Evolutionary conservation across 2,888 invertebrate species (phyloP).

Genomic region (Hoplodrina ambigua): DNA sequence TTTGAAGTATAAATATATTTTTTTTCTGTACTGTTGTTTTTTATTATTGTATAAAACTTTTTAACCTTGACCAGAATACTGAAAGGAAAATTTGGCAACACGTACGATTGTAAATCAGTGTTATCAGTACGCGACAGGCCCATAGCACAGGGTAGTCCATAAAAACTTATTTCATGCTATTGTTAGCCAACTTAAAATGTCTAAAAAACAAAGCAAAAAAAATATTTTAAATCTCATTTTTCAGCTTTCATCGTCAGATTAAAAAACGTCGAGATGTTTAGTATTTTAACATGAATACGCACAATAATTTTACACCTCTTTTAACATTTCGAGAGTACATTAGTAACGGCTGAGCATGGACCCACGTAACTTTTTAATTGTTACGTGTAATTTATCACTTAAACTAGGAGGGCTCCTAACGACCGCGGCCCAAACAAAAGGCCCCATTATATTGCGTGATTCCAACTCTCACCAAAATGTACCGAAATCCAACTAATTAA

Average conservation of each 20-base stretch:
- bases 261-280: slow-evolving; percentile 22
- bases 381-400: slow-evolving; percentile 79
- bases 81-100: slow-evolving; percentile 30
- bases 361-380: slow-evolving; percentile 69
- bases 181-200: slow-evolving; percentile 26
- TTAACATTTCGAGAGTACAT: slow-evolving; percentile 59
- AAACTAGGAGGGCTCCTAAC: slow-evolving; percentile 70
- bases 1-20: slow-evolving; percentile 28
- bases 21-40: slow-evolving; percentile 1
- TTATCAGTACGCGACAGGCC: slow-evolving; percentile 35
- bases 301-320: slow-evolving; percentile 51
- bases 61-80: slow-evolving; percentile 26
- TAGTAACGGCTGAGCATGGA: slow-evolving; percentile 49
- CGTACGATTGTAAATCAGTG: slow-evolving; percentile 52
- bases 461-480: slow-evolving; percentile 76
- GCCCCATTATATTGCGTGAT: slow-evolving; percentile 79
- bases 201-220: slow-evolving; percentile 3
- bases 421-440: slow-evolving; percentile 72
- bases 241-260: slow-evolving; percentile 31
- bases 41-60: not conserved
- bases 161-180: slow-evolving; percentile 27
- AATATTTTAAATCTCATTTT: slow-evolving; percentile 14
- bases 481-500: slow-evolving; percentile 83
- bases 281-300: slow-evolving; percentile 41
- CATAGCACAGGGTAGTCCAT: not conserved